phyloP scores from a whole-genome alignment of 2,113 vertebrate species.

The Lampris incognitus region DNA sequence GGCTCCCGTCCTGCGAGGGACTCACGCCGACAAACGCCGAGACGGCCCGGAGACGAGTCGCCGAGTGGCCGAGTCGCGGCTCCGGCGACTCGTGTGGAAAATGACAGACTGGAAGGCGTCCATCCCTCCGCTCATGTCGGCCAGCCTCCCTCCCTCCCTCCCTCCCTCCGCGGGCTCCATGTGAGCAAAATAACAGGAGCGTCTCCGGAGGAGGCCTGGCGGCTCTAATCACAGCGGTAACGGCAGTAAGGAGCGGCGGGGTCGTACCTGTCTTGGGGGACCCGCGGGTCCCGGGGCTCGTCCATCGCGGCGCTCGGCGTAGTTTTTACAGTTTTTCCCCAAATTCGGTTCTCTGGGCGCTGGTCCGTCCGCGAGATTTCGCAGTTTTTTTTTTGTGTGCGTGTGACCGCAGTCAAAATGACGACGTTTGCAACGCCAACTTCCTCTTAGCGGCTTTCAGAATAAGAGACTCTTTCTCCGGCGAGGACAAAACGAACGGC shows the following conservation, averaged over 20 bases:
- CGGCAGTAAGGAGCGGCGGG: background rate
- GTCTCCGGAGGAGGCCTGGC: constrained; percentile 23
- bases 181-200: constrained; percentile 36
- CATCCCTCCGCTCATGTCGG: constrained; percentile 14
- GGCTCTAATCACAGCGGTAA: background rate
- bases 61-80: no score
- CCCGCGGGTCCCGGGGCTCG: constrained; percentile 25
- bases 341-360: constrained; percentile 74
- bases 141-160: background rate
- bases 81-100: no score
- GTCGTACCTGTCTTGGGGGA: constrained; percentile 61
- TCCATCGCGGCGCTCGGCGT: constrained; percentile 50
- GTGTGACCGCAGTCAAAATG: constrained; percentile 49
- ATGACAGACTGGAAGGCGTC: no score
- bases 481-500: no score
- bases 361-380: constrained; percentile 78
- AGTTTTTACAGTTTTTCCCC: constrained; percentile 51
- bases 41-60: no score
- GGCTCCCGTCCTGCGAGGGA: constrained; percentile 19
- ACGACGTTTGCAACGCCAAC: fast-evolving
- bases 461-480: constrained; percentile 44
- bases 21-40: background rate
- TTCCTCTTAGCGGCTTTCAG: constrained; percentile 54
- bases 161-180: no score
- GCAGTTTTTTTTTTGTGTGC: constrained; percentile 65